phyloP scores from a whole-genome alignment of 2,888 invertebrate genomes.

The Lycaena phlaeas region DNA sequence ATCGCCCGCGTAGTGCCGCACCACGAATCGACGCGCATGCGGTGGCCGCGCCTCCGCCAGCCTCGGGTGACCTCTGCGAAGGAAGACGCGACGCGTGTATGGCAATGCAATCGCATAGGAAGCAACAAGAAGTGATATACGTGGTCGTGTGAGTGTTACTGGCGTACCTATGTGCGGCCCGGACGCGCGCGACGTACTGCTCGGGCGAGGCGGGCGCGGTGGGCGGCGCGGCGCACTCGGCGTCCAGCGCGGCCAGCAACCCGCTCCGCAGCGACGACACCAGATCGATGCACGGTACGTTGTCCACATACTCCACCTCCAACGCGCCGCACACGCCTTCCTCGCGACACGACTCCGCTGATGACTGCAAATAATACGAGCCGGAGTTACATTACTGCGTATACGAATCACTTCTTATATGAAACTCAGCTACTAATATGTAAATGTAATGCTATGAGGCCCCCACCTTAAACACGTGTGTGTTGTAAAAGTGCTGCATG shows the following conservation, averaged over 20 bases:
- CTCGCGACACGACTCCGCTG: conserved; percentile 88
- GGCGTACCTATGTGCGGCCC: conserved; percentile 59
- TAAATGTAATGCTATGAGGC: not conserved
- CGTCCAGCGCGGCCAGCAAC: conserved; percentile 91
- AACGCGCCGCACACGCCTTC: conserved; percentile 93
- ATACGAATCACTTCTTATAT: too few relatives aligned
- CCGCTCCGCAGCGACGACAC: conserved; percentile 94
- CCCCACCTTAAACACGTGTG: conserved; percentile 92
- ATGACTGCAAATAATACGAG: conserved; percentile 17
- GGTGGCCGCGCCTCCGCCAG: conserved; percentile 85
- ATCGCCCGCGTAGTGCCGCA: conserved; percentile 85
- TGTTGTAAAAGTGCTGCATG: conserved; percentile 98
- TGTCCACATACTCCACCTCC: conserved; percentile 95
- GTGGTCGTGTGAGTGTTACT: too few relatives aligned
- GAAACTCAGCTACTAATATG: not conserved
- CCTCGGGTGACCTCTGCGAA: conserved; percentile 85
- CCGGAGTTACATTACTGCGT: too few relatives aligned
- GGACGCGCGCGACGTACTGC: conserved; percentile 49
- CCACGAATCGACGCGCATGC: conserved; percentile 87
- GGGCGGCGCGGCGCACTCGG: conserved; percentile 90
- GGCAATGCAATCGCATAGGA: too few relatives aligned
- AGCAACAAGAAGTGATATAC: too few relatives aligned
- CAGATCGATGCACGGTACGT: conserved; percentile 95
- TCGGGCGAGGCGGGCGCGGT: conserved; percentile 81
- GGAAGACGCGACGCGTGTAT: too few relatives aligned